These are phyloP conservation scores for Blera fallax DNA, from an alignment of 2,888 invertebrate species.

Conservation along the genomic window DNA sequence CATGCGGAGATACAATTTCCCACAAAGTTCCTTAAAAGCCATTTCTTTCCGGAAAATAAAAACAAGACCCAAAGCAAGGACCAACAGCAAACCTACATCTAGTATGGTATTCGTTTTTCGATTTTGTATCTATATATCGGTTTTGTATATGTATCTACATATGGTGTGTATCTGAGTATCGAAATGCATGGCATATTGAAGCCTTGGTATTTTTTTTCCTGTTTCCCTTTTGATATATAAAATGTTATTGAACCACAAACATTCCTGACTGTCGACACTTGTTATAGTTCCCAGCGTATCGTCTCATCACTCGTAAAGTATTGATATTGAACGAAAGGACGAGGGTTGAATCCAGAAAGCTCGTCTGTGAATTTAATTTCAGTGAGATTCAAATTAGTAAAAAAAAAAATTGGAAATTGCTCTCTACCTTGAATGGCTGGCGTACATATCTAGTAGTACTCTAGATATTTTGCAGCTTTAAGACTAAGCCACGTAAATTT, in stretches of 20 bases:
- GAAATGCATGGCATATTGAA: constrained; percentile 56
- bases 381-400: constrained; percentile 50
- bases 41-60: constrained; percentile 47
- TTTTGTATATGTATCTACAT: not conserved
- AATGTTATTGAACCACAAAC: constrained; percentile 63
- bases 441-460: not conserved
- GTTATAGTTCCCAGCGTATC: constrained; percentile 59
- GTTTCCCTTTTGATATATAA: constrained; percentile 37
- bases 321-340: constrained; percentile 42
- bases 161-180: not conserved
- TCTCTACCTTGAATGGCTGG: not conserved
- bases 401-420: not conserved
- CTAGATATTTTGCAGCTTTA: constrained; percentile 61
- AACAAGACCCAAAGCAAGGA: constrained; percentile 22
- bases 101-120: constrained; percentile 28
- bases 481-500: constrained; percentile 66
- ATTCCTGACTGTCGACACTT: constrained; percentile 64
- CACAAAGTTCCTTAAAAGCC: constrained; percentile 58
- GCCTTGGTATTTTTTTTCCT: constrained; percentile 24
- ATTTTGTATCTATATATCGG: constrained; percentile 18
- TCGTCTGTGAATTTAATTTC: constrained; percentile 45
- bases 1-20: constrained; percentile 58
- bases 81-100: not conserved
- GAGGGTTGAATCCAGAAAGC: not conserved
- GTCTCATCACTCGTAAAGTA: constrained; percentile 18